Conservation (phyloP, 1,140 invertebrate genomes). For the Sinonovacula constricta region DNA sequence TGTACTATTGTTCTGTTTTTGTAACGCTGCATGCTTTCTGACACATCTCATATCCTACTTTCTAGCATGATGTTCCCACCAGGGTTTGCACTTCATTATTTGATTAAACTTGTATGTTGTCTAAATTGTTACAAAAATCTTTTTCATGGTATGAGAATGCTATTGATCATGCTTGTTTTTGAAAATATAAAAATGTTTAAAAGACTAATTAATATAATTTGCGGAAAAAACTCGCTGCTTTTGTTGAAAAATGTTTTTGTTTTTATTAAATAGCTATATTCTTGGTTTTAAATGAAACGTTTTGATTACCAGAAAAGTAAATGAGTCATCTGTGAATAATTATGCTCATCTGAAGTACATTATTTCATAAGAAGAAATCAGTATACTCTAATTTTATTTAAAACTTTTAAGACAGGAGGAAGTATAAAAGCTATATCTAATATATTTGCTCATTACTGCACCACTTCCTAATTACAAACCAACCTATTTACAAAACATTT, state of each 20-base stretch:
- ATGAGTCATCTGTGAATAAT: neutral
- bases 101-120: neutral
- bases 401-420: too few relatives aligned
- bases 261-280: neutral
- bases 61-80: conserved; percentile 38
- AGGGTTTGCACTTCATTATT: conserved; percentile 12
- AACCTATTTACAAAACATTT: too few relatives aligned
- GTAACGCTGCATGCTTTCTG: too few relatives aligned
- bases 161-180: neutral
- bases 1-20: too few relatives aligned
- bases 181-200: neutral
- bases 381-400: too few relatives aligned
- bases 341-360: neutral
- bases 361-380: too few relatives aligned
- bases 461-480: too few relatives aligned
- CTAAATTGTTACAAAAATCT: neutral
- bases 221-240: neutral
- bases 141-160: too few relatives aligned
- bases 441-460: too few relatives aligned
- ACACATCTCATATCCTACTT: too few relatives aligned
- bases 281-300: neutral
- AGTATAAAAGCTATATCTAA: too few relatives aligned
- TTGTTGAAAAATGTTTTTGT: neutral
- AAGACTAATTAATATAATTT: neutral
- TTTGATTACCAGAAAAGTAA: neutral